Evolutionary conservation across 2,888 invertebrate species (phyloP).

Genomic region (Diaphora mendica): DNA sequence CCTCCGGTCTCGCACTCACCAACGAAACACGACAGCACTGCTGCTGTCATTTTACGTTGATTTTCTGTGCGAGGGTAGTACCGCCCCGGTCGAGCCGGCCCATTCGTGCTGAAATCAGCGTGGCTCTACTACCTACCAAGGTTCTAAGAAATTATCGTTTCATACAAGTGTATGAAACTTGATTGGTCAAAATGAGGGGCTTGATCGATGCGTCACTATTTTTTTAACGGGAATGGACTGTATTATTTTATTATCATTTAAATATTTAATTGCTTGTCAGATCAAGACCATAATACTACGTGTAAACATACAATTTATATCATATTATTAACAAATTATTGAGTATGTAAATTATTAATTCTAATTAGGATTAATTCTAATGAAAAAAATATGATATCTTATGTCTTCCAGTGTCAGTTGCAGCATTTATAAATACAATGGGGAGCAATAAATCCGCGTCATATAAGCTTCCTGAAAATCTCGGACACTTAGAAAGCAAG

Average conservation of each 20-base stretch:
- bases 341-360: not conserved
- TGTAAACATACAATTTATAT: not conserved
- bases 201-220: too few species aligned
- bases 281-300: not conserved
- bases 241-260: not conserved
- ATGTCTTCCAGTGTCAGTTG: not conserved
- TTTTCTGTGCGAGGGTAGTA: too few species aligned
- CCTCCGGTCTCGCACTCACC: too few species aligned
- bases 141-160: too few species aligned
- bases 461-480: not conserved
- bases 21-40: too few species aligned
- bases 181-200: too few species aligned
- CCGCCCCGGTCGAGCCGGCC: too few species aligned
- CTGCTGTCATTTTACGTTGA: too few species aligned
- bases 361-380: not conserved
- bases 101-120: too few species aligned
- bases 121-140: too few species aligned
- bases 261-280: not conserved
- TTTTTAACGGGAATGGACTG: too few species aligned
- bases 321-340: not conserved
- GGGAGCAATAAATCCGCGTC: not conserved
- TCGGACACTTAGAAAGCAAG: not conserved
- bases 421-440: not conserved
- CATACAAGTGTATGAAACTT: too few species aligned
- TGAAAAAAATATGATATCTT: not conserved